phyloP scores from a whole-genome alignment of 2,113 vertebrate genomes.

The Lasiurus borealis region DNA sequence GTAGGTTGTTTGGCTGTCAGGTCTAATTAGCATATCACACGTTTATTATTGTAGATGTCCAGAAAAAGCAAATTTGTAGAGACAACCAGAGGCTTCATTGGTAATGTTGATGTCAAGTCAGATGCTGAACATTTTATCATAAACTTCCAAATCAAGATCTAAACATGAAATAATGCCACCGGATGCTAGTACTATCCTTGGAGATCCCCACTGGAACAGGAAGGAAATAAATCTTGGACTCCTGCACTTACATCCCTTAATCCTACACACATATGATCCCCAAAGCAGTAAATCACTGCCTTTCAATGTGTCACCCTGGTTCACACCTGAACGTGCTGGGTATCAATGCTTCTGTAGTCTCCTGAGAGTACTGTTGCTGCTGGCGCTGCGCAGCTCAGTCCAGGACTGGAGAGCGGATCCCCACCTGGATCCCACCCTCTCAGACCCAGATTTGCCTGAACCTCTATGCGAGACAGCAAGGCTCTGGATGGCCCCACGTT shows the following conservation, averaged over 20 bases:
- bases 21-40: too few relatives aligned
- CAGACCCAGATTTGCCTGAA: not conserved
- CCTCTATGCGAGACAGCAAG: not conserved
- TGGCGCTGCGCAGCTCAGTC: not conserved
- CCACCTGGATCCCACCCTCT: not conserved
- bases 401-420: not conserved
- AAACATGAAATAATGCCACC: not conserved
- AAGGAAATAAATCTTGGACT: slow-evolving; percentile 79
- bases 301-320: slow-evolving; percentile 44
- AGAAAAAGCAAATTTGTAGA: too few relatives aligned
- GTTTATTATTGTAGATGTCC: too few relatives aligned
- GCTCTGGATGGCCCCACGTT: not conserved
- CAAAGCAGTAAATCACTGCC: slow-evolving; percentile 40
- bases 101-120: not conserved
- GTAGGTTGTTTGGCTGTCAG: too few relatives aligned
- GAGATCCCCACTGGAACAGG: slow-evolving; percentile 65
- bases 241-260: slow-evolving; percentile 69
- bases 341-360: too few relatives aligned
- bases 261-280: slow-evolving; percentile 47
- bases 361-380: slow-evolving; percentile 68
- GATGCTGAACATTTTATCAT: not conserved
- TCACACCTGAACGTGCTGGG: slow-evolving; percentile 69
- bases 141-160: not conserved
- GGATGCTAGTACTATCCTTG: slow-evolving; percentile 67
- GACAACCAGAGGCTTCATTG: not conserved